These are phyloP conservation scores for Lepeophtheirus nordmannii DNA, from an alignment of 2,888 invertebrate species.

Conservation along the genomic window DNA sequence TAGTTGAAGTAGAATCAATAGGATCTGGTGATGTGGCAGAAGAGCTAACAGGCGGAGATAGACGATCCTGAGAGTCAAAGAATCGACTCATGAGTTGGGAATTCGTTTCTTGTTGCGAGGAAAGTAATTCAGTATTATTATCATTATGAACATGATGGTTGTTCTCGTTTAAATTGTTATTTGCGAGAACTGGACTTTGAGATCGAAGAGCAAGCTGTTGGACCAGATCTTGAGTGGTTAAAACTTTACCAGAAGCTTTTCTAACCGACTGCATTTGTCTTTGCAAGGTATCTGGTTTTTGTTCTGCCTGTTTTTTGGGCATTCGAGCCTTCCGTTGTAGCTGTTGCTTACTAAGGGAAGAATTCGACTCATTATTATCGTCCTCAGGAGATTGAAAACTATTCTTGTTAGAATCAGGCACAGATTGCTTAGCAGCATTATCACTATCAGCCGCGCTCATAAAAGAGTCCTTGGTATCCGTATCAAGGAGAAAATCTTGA, in stretches of 20 bases:
- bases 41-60: too few relatives aligned
- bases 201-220: conserved; percentile 21
- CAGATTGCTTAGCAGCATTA: too few relatives aligned
- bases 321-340: not conserved
- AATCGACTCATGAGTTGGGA: conserved; percentile 37
- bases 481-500: not conserved
- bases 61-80: conserved; percentile 25
- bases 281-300: conserved; percentile 2
- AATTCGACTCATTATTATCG: not conserved
- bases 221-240: conserved; percentile 23
- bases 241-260: conserved; percentile 5
- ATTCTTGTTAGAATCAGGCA: not conserved
- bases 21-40: not conserved
- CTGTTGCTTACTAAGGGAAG: not conserved
- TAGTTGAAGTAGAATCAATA: not conserved
- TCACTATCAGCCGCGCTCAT: not conserved
- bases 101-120: conserved; percentile 32
- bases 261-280: conserved; percentile 10
- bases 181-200: not conserved
- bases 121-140: not conserved
- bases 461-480: conserved; percentile 4
- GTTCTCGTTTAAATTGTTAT: not conserved
- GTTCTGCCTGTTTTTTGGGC: not conserved
- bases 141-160: not conserved
- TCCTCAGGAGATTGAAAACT: not conserved